These are phyloP conservation scores for Toxonevra muliebris DNA, from an alignment of 2,888 invertebrate genomes.

Conservation along the genomic window DNA sequence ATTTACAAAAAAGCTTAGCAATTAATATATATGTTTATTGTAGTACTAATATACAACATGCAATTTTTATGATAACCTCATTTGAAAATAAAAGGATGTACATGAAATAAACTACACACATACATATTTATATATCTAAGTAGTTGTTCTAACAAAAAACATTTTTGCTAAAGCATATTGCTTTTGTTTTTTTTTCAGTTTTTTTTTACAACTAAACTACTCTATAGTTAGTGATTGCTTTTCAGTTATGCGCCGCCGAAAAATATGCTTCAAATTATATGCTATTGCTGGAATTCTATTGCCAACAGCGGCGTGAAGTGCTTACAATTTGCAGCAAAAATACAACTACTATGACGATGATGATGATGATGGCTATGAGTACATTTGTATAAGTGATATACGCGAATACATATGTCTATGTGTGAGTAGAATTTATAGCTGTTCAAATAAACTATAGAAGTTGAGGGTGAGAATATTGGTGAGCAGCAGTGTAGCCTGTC, in stretches of 20 bases:
- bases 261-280: conserved; percentile 21
- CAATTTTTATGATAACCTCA: too few species aligned
- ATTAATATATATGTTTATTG: too few species aligned
- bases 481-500: not conserved
- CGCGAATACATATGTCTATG: conserved; percentile 1
- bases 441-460: conserved; percentile 24
- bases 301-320: conserved; percentile 11
- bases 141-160: too few species aligned
- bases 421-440: conserved; percentile 35
- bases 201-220: not conserved
- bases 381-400: conserved; percentile 9
- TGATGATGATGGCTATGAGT: conserved; percentile 3
- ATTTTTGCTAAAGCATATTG: too few species aligned
- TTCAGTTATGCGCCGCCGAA: conserved; percentile 22
- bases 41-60: too few species aligned
- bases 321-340: not conserved
- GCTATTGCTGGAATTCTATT: not conserved
- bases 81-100: too few species aligned
- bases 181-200: not conserved
- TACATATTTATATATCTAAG: too few species aligned
- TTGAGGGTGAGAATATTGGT: not conserved
- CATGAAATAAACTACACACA: too few species aligned
- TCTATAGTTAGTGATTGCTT: conserved; percentile 19
- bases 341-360: not conserved
- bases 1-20: too few species aligned